Conservation (phyloP, 92 coral and sea anemone species). For the Actinernus sp. region DNA sequence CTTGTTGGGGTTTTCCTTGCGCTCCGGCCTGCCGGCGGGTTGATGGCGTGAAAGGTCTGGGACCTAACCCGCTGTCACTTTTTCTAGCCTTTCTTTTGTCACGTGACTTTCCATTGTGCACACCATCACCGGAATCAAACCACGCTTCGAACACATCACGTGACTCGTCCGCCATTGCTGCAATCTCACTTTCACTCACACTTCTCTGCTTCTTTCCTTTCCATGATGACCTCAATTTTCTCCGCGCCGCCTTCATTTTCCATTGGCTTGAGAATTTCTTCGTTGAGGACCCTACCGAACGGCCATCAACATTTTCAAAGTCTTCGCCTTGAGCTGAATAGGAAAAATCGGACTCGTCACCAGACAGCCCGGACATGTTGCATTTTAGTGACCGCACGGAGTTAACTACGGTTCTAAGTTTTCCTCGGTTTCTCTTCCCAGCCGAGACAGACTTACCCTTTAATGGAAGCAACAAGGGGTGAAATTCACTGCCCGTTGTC, state of each 20-base stretch:
- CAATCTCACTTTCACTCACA: slow-evolving; percentile 37
- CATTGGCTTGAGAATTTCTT: background rate
- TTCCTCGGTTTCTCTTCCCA: background rate
- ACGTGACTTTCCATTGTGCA: too few species aligned
- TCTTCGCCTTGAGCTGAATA: background rate
- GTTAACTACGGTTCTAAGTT: slow-evolving; percentile 11
- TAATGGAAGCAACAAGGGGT: background rate
- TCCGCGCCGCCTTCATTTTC: slow-evolving; percentile 16
- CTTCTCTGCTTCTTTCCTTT: slow-evolving; percentile 19
- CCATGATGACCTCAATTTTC: slow-evolving; percentile 16
- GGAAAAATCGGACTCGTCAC: background rate
- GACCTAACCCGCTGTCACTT: too few species aligned
- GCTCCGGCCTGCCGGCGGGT: too few species aligned
- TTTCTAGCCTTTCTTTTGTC: too few species aligned
- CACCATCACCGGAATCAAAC: background rate
- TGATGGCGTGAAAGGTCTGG: too few species aligned
- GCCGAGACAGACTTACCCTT: background rate
- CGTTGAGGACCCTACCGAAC: background rate
- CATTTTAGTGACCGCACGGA: slow-evolving; percentile 7
- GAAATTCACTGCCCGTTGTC: background rate
- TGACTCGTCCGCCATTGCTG: background rate
- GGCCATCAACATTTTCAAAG: background rate
- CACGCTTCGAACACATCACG: background rate
- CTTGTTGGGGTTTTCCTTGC: too few species aligned
- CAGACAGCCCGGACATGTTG: slow-evolving; percentile 4